Evolutionary conservation across 2,113 vertebrate species (phyloP).

Genomic region (Vulpes vulpes): DNA sequence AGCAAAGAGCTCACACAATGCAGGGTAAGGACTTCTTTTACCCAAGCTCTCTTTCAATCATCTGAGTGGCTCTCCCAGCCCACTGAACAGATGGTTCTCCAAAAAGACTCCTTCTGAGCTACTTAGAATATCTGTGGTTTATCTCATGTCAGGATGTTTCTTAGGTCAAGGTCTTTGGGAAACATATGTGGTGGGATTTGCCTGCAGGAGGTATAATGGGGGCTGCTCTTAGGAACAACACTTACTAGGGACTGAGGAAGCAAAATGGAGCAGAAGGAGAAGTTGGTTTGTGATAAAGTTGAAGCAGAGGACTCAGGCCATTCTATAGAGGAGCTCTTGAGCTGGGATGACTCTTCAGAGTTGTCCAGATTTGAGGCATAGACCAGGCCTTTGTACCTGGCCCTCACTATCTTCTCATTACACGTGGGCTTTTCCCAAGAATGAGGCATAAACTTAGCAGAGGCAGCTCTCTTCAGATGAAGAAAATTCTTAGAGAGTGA

Average conservation of each 20-base stretch:
- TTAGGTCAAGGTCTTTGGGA: neutral
- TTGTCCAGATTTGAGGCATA: neutral
- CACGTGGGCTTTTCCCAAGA: neutral
- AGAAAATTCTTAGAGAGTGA: neutral
- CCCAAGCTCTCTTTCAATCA: neutral
- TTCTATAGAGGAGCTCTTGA: neutral
- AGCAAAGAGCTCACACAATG: neutral
- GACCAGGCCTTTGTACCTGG: neutral
- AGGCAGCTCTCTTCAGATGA: neutral
- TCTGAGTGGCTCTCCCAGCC: neutral
- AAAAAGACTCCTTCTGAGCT: neutral
- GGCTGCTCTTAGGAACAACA: neutral
- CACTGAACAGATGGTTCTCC: neutral
- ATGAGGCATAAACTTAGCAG: neutral
- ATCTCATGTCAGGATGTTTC: neutral
- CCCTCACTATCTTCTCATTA: neutral
- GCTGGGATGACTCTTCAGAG: neutral
- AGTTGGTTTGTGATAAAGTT: neutral
- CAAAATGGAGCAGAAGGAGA: neutral
- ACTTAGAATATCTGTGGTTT: neutral
- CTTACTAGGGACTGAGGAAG: neutral
- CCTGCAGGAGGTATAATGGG: neutral
- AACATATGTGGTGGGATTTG: neutral
- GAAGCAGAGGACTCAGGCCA: neutral
- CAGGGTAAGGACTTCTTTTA: neutral